Base-by-base conservation (phyloP, 53 echinoderm and acorn worm genomes). In the Stichopus horrens region DNA sequence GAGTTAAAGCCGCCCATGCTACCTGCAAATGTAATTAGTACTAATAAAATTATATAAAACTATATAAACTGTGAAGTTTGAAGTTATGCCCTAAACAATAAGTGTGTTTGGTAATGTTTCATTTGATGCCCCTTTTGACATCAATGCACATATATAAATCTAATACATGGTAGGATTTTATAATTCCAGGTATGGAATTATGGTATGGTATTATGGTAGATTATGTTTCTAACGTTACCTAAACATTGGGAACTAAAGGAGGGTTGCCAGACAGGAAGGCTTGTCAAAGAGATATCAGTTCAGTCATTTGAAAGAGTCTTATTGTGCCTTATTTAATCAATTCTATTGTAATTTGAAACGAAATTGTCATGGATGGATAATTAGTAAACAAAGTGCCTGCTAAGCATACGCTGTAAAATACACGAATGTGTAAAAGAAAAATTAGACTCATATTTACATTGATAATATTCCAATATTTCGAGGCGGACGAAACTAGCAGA, bases 381-480 rank as follows among this genome's bases (percentile, higher is more conserved):
- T 13, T 10, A 63, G 63, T 63, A 16, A 63, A 16, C 16, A 9
- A 63, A 0, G 14, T 13, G 8, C 7, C 7, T 13, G 0, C 0
- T 13, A 63, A 4, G 63, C 11, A 0, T 63, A 13, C 7, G 16
- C 4, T 63, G 11, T 63, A 13, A 63, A 9, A 60, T 11, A 11
- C 10, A 63, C 5, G 16, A 0, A 63, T 0, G 10, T 13, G 16
- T 63, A 7, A 13, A 7, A 0, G 10, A 63, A 13, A 63, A 63
- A 63, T 13, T 13, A 0, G 63, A 63, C 4, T 13, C 16, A 9
- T 63, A 63, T 16, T 74, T 92, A 89, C 92, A 85, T 83, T 89
- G 53, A 92, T 67, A 51, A 92, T 59, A 54, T 92, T 89, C 92
- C 92, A 92, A 71, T 92, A 88, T 54, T 57, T 57, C 16, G 89